phyloP scores from a whole-genome alignment of 2,888 invertebrate species.

The Endomychus coccineus region DNA sequence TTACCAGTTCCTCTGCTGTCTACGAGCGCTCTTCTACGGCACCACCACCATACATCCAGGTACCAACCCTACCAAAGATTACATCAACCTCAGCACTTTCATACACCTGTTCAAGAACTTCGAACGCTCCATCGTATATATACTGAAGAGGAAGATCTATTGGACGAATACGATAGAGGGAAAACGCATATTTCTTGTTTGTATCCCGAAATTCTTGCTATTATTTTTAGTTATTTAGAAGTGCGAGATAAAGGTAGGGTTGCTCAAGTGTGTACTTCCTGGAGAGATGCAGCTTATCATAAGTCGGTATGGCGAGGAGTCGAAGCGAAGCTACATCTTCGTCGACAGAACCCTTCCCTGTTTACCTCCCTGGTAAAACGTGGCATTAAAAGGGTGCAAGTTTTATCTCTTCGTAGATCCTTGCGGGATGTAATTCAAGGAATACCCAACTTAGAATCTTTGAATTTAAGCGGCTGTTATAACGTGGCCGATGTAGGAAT shows the following conservation, averaged over 20 bases:
- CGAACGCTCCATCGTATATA: slow-evolving; percentile 29
- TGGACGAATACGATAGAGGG: slow-evolving; percentile 35
- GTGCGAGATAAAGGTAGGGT: slow-evolving; percentile 84
- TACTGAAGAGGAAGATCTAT: slow-evolving; percentile 24
- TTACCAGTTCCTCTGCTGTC: slow-evolving; percentile 50
- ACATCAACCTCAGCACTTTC: slow-evolving; percentile 55
- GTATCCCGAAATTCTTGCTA: slow-evolving; percentile 86
- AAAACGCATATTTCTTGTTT: slow-evolving; percentile 76
- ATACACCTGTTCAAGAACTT: slow-evolving; percentile 41
- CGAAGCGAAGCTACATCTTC: slow-evolving; percentile 82
- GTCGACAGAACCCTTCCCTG: slow-evolving; percentile 73
- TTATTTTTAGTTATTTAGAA: slow-evolving; percentile 85
- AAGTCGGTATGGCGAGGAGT: slow-evolving; percentile 92
- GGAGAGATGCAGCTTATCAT: slow-evolving; percentile 89
- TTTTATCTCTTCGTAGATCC: slow-evolving; percentile 74
- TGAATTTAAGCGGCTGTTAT: slow-evolving; percentile 89
- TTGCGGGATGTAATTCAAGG: slow-evolving; percentile 79
- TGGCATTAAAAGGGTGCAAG: slow-evolving; percentile 83
- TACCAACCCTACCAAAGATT: slow-evolving; percentile 59
- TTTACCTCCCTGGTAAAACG: slow-evolving; percentile 80
- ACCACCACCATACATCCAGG: slow-evolving; percentile 48
- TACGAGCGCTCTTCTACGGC: slow-evolving; percentile 46
- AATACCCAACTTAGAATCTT: slow-evolving; percentile 76
- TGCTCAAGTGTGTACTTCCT: slow-evolving; percentile 81
- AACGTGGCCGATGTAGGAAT: slow-evolving; percentile 84